Conservation (phyloP, 2,797 vertebrate genomes). For the Peromyscus eremicus region DNA sequence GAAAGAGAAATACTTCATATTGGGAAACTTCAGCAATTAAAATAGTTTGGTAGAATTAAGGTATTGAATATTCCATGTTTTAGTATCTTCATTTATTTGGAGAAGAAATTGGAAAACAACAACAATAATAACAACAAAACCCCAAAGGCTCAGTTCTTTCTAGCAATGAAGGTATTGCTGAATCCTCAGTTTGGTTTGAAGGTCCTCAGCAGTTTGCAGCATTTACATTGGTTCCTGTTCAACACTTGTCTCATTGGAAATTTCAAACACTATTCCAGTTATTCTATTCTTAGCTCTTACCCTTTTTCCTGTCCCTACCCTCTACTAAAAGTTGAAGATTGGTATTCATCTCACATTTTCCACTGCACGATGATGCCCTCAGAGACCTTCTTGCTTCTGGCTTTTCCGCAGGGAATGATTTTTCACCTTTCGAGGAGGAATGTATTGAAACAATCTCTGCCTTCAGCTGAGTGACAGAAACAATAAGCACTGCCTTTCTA, state of each 20-base stretch:
- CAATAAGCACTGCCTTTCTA: background rate
- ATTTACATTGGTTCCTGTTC: slow-evolving; percentile 51
- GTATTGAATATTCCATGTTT: background rate
- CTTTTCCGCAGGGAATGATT: background rate
- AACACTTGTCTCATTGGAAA: slow-evolving; percentile 23
- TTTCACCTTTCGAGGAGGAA: background rate
- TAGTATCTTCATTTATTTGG: slow-evolving; percentile 1
- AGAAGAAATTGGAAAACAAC: background rate
- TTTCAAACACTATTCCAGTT: slow-evolving; percentile 42
- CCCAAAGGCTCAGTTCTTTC: background rate
- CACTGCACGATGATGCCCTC: background rate
- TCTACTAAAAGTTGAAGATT: background rate
- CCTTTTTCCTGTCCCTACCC: background rate
- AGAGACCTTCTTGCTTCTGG: background rate
- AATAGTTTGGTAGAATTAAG: slow-evolving; percentile 4
- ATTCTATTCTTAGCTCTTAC: slow-evolving; percentile 48
- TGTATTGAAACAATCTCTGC: background rate
- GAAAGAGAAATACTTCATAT: background rate
- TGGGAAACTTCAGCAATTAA: background rate
- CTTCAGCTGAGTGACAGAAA: background rate
- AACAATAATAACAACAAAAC: no score
- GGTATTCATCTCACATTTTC: slow-evolving; percentile 23
- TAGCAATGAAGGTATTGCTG: background rate
- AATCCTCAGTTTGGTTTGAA: slow-evolving; percentile 32
- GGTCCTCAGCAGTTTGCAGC: background rate